These are phyloP conservation scores for Tiliacea aurago DNA, from an alignment of 2,888 invertebrate genomes.

Conservation along the genomic window DNA sequence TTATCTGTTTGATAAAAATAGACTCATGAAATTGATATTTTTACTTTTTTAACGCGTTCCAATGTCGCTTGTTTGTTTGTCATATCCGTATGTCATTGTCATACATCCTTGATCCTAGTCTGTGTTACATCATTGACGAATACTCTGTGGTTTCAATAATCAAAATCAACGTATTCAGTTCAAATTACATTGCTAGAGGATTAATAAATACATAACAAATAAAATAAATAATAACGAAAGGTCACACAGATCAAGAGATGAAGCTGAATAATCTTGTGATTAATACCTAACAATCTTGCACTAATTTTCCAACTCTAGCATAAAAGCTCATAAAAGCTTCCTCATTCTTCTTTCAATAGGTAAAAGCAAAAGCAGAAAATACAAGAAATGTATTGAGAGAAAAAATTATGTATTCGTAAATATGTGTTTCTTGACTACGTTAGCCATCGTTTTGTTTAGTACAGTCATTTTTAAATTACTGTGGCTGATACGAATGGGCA, in stretches of 20 bases:
- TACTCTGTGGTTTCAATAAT: not conserved
- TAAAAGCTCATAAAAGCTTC: too few species aligned
- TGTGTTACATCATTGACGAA: not conserved
- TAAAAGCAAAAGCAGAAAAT: not conserved
- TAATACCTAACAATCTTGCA: not conserved
- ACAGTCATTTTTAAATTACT: constrained; percentile 68
- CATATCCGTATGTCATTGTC: too few species aligned
- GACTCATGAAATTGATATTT: not conserved
- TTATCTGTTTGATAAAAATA: not conserved
- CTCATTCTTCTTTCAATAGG: not conserved
- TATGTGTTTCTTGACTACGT: constrained; percentile 69
- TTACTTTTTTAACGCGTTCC: too few species aligned
- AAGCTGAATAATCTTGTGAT: not conserved
- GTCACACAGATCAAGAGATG: not conserved
- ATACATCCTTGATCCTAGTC: too few species aligned
- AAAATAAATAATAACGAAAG: not conserved
- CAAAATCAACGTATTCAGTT: constrained; percentile 8
- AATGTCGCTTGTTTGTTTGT: too few species aligned
- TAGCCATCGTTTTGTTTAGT: constrained; percentile 62
- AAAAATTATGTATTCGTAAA: not conserved
- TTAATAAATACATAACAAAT: too few species aligned
- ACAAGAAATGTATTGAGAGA: not conserved
- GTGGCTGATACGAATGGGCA: constrained; percentile 74
- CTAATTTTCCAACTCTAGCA: not conserved
- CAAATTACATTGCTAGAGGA: too few species aligned